phyloP scores from a whole-genome alignment of 2,797 vertebrate genomes.

The Onychomys arenicola region DNA sequence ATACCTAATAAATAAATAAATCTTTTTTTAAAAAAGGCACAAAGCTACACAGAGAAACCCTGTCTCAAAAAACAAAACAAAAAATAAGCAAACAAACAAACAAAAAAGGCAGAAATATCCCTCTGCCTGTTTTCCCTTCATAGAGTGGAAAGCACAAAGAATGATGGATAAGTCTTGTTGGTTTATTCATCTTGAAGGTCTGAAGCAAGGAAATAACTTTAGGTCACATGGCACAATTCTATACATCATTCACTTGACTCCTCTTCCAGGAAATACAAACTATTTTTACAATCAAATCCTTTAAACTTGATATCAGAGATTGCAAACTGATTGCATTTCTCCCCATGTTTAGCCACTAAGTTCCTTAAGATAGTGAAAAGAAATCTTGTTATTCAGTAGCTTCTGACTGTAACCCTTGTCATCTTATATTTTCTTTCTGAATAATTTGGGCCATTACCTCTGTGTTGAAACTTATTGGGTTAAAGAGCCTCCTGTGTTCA shows the following conservation, averaged over 20 bases:
- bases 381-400: not conserved
- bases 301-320: not conserved
- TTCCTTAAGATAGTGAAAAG: not conserved
- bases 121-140: not conserved
- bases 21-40: no score
- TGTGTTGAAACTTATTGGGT: not conserved
- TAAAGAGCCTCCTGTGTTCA: not conserved
- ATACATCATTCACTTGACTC: not conserved
- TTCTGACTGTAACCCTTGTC: not conserved
- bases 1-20: no score
- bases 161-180: not conserved
- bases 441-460: not conserved
- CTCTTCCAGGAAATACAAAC: not conserved
- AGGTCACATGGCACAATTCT: not conserved
- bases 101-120: not conserved
- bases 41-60: no score
- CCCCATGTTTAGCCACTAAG: not conserved
- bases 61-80: no score
- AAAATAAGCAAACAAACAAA: no score
- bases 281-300: conserved; percentile 28
- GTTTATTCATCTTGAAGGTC: not conserved
- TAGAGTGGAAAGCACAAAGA: not conserved
- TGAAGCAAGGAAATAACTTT: not conserved
- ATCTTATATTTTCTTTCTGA: conserved; percentile 35
- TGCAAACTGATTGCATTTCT: not conserved